These are phyloP conservation scores for Pseudomyrmex concolor DNA, from an alignment of 1,140 invertebrate genomes.

Conservation along the genomic window DNA sequence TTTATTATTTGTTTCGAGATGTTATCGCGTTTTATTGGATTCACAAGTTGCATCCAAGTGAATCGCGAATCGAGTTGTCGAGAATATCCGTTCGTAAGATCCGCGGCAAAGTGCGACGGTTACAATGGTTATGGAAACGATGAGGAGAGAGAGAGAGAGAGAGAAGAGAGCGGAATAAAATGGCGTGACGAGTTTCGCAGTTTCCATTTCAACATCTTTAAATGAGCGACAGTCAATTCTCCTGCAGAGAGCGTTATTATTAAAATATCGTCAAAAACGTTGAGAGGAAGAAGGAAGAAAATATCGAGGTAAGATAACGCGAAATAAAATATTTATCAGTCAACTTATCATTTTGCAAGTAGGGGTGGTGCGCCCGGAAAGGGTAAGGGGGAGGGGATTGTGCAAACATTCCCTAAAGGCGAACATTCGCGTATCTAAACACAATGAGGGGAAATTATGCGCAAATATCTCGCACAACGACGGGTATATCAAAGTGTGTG, in stretches of 20 bases:
- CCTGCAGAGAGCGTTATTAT: not conserved
- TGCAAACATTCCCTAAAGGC: slow-evolving; percentile 28
- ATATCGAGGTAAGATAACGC: slow-evolving; percentile 31
- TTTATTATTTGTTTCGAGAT: not conserved
- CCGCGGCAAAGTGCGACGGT: not conserved
- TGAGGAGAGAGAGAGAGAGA: not conserved
- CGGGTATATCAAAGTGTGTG: not conserved
- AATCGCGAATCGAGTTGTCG: not conserved
- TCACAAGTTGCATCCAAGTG: not conserved
- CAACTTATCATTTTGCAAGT: not conserved
- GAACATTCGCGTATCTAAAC: slow-evolving; percentile 9
- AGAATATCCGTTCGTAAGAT: not conserved
- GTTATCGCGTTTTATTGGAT: not conserved
- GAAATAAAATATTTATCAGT: slow-evolving; percentile 39
- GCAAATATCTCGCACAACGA: slow-evolving; percentile 60
- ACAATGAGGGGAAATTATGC: slow-evolving; percentile 53
- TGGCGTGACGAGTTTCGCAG: not conserved
- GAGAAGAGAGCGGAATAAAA: not conserved
- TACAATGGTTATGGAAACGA: not conserved
- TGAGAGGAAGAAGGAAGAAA: slow-evolving; percentile 17
- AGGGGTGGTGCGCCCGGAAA: not conserved
- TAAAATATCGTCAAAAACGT: not conserved
- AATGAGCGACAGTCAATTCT: not conserved
- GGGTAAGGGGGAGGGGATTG: slow-evolving; percentile 2
- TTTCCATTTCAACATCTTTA: not conserved